phyloP scores from a whole-genome alignment of 30 jellyfish, hydroid and myxozoan genomes.

The Chrysaora quinquecirrha region DNA sequence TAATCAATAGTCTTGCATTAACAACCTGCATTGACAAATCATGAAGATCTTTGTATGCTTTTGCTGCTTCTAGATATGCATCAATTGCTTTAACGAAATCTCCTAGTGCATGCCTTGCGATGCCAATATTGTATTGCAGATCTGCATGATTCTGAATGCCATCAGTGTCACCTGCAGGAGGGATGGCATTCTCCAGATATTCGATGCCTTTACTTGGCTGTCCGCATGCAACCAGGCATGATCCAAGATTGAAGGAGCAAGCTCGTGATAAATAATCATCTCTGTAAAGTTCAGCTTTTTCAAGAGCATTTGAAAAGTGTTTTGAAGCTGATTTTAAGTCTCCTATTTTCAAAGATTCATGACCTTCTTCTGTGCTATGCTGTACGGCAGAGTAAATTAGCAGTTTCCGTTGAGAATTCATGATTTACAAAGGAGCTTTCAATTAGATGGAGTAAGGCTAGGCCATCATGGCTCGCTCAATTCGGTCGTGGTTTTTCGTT shows the following conservation, averaged over 20 bases:
- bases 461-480: too few relatives aligned
- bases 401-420: conserved; percentile 48
- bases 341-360: conserved; percentile 59
- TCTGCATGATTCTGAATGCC: conserved; percentile 86
- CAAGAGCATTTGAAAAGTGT: conserved; percentile 70
- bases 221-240: conserved; percentile 87
- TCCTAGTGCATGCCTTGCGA: conserved; percentile 81
- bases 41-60: conserved; percentile 45
- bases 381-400: conserved; percentile 49
- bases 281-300: conserved; percentile 54
- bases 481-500: too few relatives aligned
- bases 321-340: conserved; percentile 70
- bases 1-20: too few relatives aligned
- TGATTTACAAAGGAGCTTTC: too few relatives aligned
- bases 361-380: conserved; percentile 83
- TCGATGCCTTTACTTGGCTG: conserved; percentile 76
- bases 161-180: conserved; percentile 63
- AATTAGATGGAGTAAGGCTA: too few relatives aligned
- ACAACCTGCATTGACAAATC: conserved; percentile 50
- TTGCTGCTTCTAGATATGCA: conserved; percentile 80
- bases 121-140: conserved; percentile 85
- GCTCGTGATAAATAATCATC: conserved; percentile 69
- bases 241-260: conserved; percentile 93
- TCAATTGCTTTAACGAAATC: conserved; percentile 70
- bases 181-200: conserved; percentile 56